A percentile compares a stretch with the other conserved stretches of the same genome.
phyloP scores from a whole-genome alignment of 1,140 invertebrate genomes.

The Teleogryllus occipitalis region DNA sequence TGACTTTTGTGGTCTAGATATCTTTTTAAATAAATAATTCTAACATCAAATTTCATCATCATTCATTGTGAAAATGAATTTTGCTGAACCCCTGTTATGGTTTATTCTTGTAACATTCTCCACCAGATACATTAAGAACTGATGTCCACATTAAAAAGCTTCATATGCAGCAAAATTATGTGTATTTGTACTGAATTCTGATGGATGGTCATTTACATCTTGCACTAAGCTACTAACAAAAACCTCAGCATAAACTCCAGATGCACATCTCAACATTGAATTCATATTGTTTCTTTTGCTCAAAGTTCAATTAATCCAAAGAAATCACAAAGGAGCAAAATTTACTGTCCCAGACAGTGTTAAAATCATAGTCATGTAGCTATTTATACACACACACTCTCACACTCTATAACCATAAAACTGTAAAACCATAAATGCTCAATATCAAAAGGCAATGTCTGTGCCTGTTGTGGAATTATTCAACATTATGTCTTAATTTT shows the following conservation, averaged over 20 bases:
- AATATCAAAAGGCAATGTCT: too few species aligned
- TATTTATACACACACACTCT: too few species aligned
- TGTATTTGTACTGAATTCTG: conserved; percentile 68
- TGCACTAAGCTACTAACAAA: conserved; percentile 67
- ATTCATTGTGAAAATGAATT: conserved; percentile 67
- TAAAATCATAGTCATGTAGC: too few species aligned
- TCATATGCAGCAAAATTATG: conserved; percentile 81
- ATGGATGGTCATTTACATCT: conserved; percentile 86
- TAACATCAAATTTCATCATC: conserved; percentile 44
- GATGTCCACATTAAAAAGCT: conserved; percentile 67
- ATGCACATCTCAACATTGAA: conserved; percentile 76
- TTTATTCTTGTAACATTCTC: conserved; percentile 73
- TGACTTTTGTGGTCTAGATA: conserved; percentile 67
- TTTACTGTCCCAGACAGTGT: too few species aligned
- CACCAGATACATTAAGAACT: conserved; percentile 63
- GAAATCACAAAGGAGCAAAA: conserved; percentile 49
- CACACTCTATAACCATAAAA: too few species aligned
- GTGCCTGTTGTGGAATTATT: too few species aligned
- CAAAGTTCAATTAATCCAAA: conserved; percentile 80
- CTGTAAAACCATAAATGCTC: too few species aligned
- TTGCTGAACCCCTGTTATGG: conserved; percentile 53
- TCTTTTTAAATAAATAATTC: conserved; percentile 64
- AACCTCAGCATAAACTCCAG: conserved; percentile 76
- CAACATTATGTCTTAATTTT: too few species aligned
- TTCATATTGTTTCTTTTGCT: conserved; percentile 66